Evolutionary conservation across 2,888 invertebrate genomes (phyloP), one percentile per base, ranked within the genome.

Genomic region (Leptothorax acervorum): DNA sequence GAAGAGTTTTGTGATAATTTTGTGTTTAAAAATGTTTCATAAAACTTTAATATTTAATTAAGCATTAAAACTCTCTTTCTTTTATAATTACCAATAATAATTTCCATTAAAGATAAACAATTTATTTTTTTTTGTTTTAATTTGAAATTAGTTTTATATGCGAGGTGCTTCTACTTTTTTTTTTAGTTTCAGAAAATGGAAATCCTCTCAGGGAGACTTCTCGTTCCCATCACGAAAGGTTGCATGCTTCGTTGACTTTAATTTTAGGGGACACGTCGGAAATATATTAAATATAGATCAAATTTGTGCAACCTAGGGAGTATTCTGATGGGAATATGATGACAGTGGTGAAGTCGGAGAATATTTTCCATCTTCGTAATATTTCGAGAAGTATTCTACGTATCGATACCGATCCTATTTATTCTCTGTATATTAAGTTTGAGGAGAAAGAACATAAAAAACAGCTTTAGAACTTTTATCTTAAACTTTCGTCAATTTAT

Each of bases 231-330:
- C 90, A 75, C 78, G 89, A 88, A 86, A 85, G 82, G 55, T 75
- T 81, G 71, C 84, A 88, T 84, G 90, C 88, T 85, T 90, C 90
- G 90, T 90, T 90, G 86, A 83, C 89, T 88, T 88, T 88, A 89
- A 90, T 89, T 87, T 78, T 76, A 74, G 75, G 87, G 70, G 88
- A 83, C 85, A 86, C 83, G 89, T 82, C 83, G 86, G 57, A 63
- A 82, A 81, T 81, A 88, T 85, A 90, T 90, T 90, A 90, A 90
- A 90, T 87, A 87, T 87, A 90, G 87, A 90, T 90, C 88, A 86
- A 89, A 86, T 88, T 84, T 85, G 74, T 65, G 84, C 51, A 74
- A 83, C 60, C 74, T 63, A 15, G 42, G 75, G 87, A 82, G 76
- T 74, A 83, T 39, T 70, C 45, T 62, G 65, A 79, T 53, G 45